These are phyloP conservation scores for Lipotes vexillifer DNA, from an alignment of 2,113 vertebrate genomes.

Conservation along the genomic window DNA sequence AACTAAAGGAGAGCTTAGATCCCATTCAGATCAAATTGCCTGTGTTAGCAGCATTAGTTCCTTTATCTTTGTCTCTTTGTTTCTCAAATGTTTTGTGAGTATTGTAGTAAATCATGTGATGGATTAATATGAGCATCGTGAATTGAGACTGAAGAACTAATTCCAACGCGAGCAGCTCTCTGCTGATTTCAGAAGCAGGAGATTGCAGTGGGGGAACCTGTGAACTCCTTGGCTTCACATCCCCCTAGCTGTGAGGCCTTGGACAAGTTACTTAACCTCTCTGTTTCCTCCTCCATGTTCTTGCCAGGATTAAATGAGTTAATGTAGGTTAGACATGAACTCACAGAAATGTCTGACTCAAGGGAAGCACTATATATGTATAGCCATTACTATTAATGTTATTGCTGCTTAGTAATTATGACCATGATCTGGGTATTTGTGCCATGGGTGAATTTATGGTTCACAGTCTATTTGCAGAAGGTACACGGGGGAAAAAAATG, in stretches of 20 bases:
- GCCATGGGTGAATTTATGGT: not conserved
- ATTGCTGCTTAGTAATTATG: accelerated
- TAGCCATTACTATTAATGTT: accelerated
- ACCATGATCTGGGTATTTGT: not conserved
- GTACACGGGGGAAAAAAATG: not conserved
- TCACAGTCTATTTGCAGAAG: not conserved
- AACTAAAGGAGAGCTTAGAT: no score
- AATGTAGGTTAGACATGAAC: no score
- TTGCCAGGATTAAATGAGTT: not conserved
- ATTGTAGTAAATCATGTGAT: accelerated
- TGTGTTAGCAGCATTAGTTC: accelerated
- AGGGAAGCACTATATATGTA: accelerated
- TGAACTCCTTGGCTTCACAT: accelerated
- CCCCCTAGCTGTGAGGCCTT: not conserved
- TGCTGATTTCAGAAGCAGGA: accelerated
- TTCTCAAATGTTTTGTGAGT: not conserved
- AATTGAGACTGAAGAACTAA: not conserved
- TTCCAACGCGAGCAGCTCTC: not conserved
- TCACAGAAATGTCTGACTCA: accelerated
- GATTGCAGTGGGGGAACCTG: accelerated
- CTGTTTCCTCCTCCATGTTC: not conserved
- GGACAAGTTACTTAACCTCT: not conserved
- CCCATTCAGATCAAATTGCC: accelerated
- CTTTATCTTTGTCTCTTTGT: not conserved
- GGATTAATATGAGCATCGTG: not conserved